Evolutionary conservation across 64 coral and sea anemone species (phyloP).

Genomic region (Trachythela sp.): DNA sequence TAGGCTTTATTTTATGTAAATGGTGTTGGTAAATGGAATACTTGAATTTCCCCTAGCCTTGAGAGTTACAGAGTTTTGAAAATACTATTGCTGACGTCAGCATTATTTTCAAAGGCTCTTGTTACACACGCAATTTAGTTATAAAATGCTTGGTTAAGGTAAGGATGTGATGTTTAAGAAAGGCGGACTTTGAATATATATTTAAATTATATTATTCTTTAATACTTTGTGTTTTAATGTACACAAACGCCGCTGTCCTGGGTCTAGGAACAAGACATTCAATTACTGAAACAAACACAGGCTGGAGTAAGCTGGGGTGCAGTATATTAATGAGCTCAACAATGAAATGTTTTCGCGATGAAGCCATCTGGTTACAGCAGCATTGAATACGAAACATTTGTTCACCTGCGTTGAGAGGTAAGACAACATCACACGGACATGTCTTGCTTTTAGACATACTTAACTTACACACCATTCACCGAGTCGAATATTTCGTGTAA

Average conservation of each 20-base stretch:
- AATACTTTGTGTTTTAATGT: too few species aligned
- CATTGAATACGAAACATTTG: not conserved
- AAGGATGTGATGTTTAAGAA: too few species aligned
- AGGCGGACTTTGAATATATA: too few species aligned
- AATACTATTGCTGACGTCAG: too few species aligned
- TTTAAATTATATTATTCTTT: too few species aligned
- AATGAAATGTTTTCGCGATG: not conserved
- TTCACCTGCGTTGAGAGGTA: not conserved
- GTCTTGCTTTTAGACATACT: not conserved
- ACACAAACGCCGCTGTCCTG: not conserved
- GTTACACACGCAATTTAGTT: too few species aligned
- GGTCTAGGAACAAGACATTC: not conserved
- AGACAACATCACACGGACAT: not conserved
- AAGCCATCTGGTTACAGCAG: not conserved
- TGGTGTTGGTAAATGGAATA: too few species aligned
- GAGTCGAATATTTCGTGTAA: not conserved
- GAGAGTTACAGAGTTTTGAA: too few species aligned
- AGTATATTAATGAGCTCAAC: conserved; percentile 11
- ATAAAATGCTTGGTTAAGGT: too few species aligned
- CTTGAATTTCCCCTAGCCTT: too few species aligned
- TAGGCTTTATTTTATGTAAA: too few species aligned
- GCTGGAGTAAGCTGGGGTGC: not conserved
- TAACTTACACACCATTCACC: not conserved
- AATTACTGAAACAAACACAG: not conserved
- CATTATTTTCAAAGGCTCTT: too few species aligned